Percentiles rank a stretch among this genome's conserved stretches.
phyloP scores from a whole-genome alignment of 2,888 invertebrate species.

The Hydrotaea diabolus region DNA sequence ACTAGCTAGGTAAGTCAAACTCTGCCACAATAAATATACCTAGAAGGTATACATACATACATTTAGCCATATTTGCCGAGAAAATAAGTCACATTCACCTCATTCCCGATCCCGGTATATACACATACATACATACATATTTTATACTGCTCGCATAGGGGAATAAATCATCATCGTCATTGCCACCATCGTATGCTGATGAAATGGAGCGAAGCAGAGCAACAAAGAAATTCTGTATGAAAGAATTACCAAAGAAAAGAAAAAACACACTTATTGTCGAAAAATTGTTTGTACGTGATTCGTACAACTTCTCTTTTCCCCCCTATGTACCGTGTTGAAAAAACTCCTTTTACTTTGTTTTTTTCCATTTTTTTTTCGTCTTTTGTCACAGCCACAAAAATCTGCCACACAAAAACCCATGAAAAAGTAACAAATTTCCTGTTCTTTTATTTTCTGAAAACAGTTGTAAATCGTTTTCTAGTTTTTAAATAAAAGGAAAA shows the following conservation, averaged over 20 bases:
- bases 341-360: too few species aligned
- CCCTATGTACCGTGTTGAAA: not conserved
- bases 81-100: conserved; percentile 11
- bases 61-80: too few species aligned
- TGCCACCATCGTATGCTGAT: conserved; percentile 19
- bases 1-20: conserved; percentile 9
- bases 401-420: not conserved
- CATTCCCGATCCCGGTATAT: not conserved
- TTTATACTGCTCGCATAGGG: not conserved
- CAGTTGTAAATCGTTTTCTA: conserved; percentile 60
- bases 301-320: conserved; percentile 36
- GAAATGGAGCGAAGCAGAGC: not conserved
- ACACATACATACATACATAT: too few species aligned
- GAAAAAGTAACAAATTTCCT: conserved; percentile 49
- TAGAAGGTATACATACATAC: not conserved
- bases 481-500: not conserved
- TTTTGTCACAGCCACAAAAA: conserved; percentile 10
- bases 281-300: conserved; percentile 66
- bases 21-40: conserved; percentile 18
- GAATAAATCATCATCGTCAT: conserved; percentile 31
- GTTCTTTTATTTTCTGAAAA: conserved; percentile 31
- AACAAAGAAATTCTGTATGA: conserved; percentile 1
- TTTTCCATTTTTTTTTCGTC: too few species aligned
- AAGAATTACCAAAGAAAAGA: not conserved
- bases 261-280: conserved; percentile 62